A percentile compares a stretch with the other conserved stretches of the same genome.
Evolutionary conservation across 2,888 invertebrate species (phyloP).

Genomic region (Hirudinaria manillensis): DNA sequence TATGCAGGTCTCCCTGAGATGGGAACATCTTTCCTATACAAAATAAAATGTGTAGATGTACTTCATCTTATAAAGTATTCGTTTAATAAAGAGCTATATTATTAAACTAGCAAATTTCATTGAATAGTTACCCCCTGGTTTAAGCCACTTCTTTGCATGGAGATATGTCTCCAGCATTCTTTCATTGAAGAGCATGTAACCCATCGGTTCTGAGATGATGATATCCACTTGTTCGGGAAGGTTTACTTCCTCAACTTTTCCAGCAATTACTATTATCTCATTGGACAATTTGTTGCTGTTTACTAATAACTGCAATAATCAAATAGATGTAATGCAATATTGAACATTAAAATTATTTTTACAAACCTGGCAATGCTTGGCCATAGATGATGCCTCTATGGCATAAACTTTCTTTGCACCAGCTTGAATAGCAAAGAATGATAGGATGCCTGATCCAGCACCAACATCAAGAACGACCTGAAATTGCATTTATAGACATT

Average conservation of each 20-base stretch:
- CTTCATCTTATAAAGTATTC: background rate
- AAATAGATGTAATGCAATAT: background rate
- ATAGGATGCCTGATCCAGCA: constrained; percentile 94
- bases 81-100: background rate
- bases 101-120: background rate
- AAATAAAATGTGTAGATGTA: background rate
- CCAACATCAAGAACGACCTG: constrained; percentile 92
- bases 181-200: constrained; percentile 99
- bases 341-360: background rate
- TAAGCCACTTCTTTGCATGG: constrained; percentile 95
- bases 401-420: constrained; percentile 94
- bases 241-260: constrained; percentile 95
- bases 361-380: constrained; percentile 65
- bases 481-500: background rate
- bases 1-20: constrained; percentile 87
- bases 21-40: constrained; percentile 89
- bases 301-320: constrained; percentile 66
- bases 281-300: constrained; percentile 80
- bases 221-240: constrained; percentile 87
- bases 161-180: constrained; percentile 96
- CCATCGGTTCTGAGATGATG: constrained; percentile 98
- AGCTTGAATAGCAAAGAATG: constrained; percentile 95
- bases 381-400: constrained; percentile 99
- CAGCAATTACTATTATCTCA: constrained; percentile 84
- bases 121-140: constrained; percentile 59